Conservation (phyloP, 2,797 vertebrate species). For the Glyptemys insculpta region DNA sequence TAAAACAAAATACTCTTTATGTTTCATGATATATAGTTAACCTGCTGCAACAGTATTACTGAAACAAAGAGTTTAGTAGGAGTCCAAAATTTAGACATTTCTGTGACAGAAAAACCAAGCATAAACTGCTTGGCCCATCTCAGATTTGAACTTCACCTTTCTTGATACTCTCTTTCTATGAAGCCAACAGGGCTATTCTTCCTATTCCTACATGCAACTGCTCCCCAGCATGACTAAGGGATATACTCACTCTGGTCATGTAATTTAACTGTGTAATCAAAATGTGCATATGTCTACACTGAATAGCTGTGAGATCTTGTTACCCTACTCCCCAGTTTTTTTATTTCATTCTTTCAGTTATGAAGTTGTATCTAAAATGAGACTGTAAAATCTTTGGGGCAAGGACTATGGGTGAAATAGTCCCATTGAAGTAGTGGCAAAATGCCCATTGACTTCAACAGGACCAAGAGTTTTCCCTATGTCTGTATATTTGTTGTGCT, state of each 20-base stretch:
- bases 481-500: not conserved
- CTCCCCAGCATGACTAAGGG: not conserved
- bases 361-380: not conserved
- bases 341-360: not conserved
- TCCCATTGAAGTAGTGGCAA: not conserved
- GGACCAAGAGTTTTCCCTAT: not conserved
- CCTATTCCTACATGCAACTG: not conserved
- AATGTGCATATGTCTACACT: not conserved
- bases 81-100: not conserved
- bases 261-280: not conserved
- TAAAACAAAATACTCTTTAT: not conserved
- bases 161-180: not conserved
- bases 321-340: not conserved
- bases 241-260: not conserved
- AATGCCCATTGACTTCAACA: not conserved
- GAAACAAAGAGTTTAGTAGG: not conserved
- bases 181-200: not conserved
- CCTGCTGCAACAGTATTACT: not conserved
- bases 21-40: not conserved
- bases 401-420: not conserved
- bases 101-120: not conserved
- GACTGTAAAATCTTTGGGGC: not conserved
- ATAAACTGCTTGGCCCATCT: not conserved
- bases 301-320: not conserved
- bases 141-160: not conserved